These are phyloP conservation scores for Daboia siamensis DNA, from an alignment of 2,113 vertebrate genomes.

Conservation along the genomic window DNA sequence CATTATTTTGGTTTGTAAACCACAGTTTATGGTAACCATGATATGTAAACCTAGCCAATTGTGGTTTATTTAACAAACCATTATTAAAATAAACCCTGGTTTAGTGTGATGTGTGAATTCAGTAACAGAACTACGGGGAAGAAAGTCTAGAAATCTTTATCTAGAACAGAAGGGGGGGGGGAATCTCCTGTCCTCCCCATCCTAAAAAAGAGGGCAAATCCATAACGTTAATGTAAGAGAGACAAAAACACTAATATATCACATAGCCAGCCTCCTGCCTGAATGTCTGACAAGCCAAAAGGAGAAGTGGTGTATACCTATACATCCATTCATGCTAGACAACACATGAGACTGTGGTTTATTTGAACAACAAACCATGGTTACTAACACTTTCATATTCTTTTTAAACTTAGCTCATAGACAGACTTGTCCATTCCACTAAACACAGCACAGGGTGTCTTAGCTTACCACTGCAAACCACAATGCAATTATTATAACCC, in stretches of 20 bases:
- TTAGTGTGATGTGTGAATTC: background rate
- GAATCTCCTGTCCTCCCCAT: background rate
- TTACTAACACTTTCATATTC: background rate
- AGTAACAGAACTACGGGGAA: conserved; percentile 29
- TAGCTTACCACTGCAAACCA: background rate
- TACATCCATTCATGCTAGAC: background rate
- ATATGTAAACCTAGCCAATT: background rate
- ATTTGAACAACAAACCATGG: background rate
- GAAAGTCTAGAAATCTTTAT: conserved; percentile 24
- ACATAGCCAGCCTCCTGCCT: background rate
- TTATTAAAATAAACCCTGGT: background rate
- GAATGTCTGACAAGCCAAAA: background rate
- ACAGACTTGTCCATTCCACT: background rate
- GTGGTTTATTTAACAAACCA: background rate
- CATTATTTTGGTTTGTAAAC: background rate
- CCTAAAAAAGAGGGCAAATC: background rate
- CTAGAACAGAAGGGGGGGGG: background rate
- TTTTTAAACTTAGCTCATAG: background rate
- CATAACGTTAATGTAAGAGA: background rate
- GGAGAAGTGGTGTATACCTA: background rate
- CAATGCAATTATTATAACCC: background rate
- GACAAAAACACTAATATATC: background rate
- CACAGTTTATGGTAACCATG: background rate
- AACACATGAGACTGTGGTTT: background rate
- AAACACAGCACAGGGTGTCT: background rate